Evolutionary conservation across 2,888 invertebrate genomes (phyloP).

Genomic region (Heliconius charithonia): DNA sequence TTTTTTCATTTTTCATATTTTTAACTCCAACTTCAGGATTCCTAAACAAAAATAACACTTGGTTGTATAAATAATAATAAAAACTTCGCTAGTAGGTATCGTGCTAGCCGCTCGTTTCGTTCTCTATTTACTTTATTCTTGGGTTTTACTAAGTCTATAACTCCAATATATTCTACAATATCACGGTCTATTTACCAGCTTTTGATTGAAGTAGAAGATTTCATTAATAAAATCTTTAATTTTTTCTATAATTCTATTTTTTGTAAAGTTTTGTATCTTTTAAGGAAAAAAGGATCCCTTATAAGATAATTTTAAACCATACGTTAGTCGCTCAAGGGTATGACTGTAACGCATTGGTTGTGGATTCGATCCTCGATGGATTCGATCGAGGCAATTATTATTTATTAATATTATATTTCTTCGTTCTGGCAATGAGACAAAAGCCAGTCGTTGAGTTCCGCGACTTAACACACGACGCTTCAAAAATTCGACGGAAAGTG

Average conservation of each 20-base stretch:
- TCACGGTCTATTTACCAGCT: background rate
- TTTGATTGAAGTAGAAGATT: background rate
- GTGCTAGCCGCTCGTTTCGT: conserved; percentile 27
- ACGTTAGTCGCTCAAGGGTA: too few relatives aligned
- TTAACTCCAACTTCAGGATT: conserved; percentile 10
- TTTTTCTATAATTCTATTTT: too few relatives aligned
- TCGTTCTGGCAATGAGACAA: too few relatives aligned
- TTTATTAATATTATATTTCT: too few relatives aligned
- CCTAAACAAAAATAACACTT: conserved; percentile 13
- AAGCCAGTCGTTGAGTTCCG: too few relatives aligned
- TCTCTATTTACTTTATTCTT: conserved; percentile 16
- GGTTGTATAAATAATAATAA: conserved; percentile 18
- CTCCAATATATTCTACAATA: conserved; percentile 4
- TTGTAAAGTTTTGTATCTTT: too few relatives aligned
- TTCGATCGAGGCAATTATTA: too few relatives aligned
- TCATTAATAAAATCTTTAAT: background rate
- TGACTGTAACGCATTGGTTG: too few relatives aligned
- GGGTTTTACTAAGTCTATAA: conserved; percentile 14
- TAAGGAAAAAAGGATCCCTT: too few relatives aligned
- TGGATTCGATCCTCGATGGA: too few relatives aligned
- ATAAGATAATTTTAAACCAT: too few relatives aligned
- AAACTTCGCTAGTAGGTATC: conserved; percentile 20
- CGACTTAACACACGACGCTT: too few relatives aligned
- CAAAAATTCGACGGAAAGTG: background rate
- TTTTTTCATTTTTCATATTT: conserved; percentile 8